phyloP scores from a whole-genome alignment of 2,113 vertebrate species.

The Scalopus aquaticus region DNA sequence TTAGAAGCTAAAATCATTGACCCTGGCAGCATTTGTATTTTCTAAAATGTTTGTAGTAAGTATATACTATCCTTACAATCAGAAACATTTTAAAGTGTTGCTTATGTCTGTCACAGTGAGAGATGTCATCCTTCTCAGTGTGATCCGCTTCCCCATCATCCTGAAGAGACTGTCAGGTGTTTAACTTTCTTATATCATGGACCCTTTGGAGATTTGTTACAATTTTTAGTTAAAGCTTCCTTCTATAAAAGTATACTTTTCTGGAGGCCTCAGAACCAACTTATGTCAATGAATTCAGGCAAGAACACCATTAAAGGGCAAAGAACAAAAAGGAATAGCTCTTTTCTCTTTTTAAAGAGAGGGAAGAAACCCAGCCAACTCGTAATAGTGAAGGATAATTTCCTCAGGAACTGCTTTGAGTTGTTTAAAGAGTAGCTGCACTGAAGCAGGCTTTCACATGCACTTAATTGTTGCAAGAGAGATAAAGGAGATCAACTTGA shows the following conservation, averaged over 20 bases:
- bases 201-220: neutral
- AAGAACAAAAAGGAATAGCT: neutral
- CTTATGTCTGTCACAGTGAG: neutral
- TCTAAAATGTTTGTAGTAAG: conserved; percentile 10
- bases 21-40: conserved; percentile 15
- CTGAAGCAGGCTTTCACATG: neutral
- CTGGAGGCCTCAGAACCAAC: neutral
- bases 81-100: conserved; percentile 9
- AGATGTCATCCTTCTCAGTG: neutral
- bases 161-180: neutral
- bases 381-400: neutral
- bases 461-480: neutral
- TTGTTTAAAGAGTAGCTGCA: neutral
- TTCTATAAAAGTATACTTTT: conserved; percentile 18
- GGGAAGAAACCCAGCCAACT: neutral
- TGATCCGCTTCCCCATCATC: neutral
- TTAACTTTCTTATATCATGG: neutral
- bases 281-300: neutral
- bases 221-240: conserved; percentile 22
- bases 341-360: neutral
- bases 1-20: conserved; percentile 38
- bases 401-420: conserved; percentile 30
- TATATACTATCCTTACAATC: no score
- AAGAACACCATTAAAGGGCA: conserved; percentile 22
- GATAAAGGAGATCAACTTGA: neutral